Conservation (phyloP, 2,113 vertebrate species). For the Pseudopipra pipra region DNA sequence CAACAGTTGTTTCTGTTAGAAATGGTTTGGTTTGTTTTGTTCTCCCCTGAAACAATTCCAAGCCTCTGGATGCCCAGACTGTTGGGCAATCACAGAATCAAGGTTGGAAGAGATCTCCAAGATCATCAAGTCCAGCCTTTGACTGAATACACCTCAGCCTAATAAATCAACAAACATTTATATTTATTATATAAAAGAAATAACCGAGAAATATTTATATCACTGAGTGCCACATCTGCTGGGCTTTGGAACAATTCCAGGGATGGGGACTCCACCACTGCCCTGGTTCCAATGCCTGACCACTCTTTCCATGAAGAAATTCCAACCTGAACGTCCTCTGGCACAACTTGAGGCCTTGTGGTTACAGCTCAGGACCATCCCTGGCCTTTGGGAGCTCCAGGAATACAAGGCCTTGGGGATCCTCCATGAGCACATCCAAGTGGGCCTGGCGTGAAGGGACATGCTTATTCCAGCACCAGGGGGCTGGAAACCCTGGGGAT, state of each 20-base stretch:
- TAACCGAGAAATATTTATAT: no score
- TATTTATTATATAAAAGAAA: no score
- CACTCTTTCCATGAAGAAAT: neutral
- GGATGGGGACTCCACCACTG: neutral
- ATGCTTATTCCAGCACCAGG: accelerated
- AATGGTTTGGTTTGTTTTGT: neutral
- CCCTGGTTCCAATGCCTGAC: neutral
- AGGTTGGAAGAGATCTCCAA: neutral
- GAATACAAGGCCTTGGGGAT: neutral
- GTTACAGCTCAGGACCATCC: no score
- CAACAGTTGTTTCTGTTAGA: neutral
- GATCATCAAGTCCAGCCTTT: neutral
- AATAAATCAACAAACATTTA: neutral
- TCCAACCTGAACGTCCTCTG: neutral
- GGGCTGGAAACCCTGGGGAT: neutral
- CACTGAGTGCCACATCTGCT: neutral
- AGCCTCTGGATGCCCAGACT: neutral
- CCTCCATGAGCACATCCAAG: accelerated
- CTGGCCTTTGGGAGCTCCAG: neutral
- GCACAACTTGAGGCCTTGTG: accelerated
- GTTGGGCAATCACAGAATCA: neutral
- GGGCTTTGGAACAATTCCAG: neutral
- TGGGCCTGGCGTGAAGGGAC: neutral
- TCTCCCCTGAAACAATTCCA: neutral
- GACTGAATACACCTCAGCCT: neutral